These are phyloP conservation scores for Euleptes europaea DNA, from an alignment of 2,113 vertebrate genomes.

Conservation along the genomic window DNA sequence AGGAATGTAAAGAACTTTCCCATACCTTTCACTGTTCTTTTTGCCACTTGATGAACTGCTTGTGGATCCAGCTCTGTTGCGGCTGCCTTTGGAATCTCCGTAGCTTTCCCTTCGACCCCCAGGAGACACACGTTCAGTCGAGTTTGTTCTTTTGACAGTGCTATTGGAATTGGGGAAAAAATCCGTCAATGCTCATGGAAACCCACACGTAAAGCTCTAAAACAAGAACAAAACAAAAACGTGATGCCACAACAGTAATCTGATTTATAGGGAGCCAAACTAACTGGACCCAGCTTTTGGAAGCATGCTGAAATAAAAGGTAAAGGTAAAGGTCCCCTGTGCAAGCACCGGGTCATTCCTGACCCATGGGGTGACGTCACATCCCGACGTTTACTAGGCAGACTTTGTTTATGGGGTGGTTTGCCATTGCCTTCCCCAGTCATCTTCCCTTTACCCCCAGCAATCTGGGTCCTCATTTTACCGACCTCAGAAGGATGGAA, in stretches of 20 bases:
- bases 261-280: background rate
- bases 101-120: slow-evolving; percentile 86
- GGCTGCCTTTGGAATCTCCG: slow-evolving; percentile 87
- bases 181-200: background rate
- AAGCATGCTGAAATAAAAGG: background rate
- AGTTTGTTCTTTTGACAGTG: slow-evolving; percentile 93
- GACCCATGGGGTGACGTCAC: no score
- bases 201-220: background rate
- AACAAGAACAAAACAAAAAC: background rate
- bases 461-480: no score
- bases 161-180: slow-evolving; percentile 57
- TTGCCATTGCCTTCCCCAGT: no score
- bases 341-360: no score
- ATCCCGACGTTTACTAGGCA: no score
- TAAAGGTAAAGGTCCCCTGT: no score
- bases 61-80: slow-evolving; percentile 89
- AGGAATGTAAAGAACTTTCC: background rate
- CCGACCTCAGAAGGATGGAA: no score
- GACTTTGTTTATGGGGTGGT: no score
- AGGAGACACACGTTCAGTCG: slow-evolving; percentile 89
- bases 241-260: background rate
- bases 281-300: background rate
- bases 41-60: slow-evolving; percentile 95
- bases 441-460: no score
- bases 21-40: slow-evolving; percentile 92